These are phyloP conservation scores for Cirrhinus molitorella DNA, from an alignment of 2,797 vertebrate species.

Conservation along the genomic window DNA sequence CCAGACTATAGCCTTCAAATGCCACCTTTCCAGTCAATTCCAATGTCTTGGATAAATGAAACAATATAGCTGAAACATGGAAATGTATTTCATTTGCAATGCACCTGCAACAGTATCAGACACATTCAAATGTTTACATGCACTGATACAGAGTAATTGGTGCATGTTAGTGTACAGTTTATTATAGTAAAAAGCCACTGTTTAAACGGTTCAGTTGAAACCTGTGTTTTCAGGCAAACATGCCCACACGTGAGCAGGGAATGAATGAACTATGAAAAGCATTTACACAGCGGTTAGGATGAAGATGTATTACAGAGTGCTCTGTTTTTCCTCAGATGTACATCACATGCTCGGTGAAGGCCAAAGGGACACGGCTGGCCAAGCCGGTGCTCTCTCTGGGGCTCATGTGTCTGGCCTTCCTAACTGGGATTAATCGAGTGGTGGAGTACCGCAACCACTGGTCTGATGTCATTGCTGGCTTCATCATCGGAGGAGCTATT, in stretches of 20 bases:
- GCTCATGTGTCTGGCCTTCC: conserved; percentile 88
- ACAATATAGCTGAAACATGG: neutral
- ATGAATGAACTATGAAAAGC: conserved; percentile 23
- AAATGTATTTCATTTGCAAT: neutral
- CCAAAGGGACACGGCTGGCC: conserved; percentile 86
- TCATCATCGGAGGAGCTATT: conserved; percentile 87
- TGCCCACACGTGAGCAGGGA: conserved; percentile 14
- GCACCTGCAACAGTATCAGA: neutral
- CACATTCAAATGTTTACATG: neutral
- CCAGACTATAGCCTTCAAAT: conserved; percentile 23
- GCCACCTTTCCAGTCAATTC: neutral
- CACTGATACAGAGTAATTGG: neutral
- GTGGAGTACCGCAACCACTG: conserved; percentile 95
- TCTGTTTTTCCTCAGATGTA: conserved; percentile 84
- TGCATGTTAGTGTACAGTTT: neutral
- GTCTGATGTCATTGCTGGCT: conserved; percentile 92
- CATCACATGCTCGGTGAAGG: conserved; percentile 88
- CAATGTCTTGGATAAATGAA: conserved; percentile 6
- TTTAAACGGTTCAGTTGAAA: neutral
- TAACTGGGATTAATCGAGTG: conserved; percentile 93
- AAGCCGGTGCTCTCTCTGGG: conserved; percentile 89
- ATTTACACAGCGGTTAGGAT: conserved; percentile 18
- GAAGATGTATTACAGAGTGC: conserved; percentile 21
- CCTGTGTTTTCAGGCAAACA: neutral
- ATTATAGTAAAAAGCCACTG: neutral